A percentile compares a stretch with the other conserved stretches of the same genome.
These are phyloP conservation scores for Diadophis punctatus DNA, from an alignment of 2,113 vertebrate species.

Conservation along the genomic window DNA sequence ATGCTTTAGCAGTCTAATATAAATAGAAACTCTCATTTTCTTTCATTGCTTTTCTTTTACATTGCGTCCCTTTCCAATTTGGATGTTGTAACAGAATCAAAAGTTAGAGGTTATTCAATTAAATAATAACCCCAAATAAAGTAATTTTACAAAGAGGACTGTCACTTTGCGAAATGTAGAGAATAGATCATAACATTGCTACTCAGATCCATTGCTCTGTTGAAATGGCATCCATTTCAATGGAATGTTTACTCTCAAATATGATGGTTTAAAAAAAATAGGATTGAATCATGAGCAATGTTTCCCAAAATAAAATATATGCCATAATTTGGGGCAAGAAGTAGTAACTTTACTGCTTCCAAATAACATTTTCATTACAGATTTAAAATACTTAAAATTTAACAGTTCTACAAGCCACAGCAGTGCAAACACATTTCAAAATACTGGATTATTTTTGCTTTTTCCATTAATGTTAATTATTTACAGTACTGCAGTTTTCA, in stretches of 20 bases:
- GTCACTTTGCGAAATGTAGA: neutral
- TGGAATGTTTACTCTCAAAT: neutral
- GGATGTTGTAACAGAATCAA: neutral
- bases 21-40: neutral
- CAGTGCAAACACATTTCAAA: neutral
- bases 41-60: rapidly evolving
- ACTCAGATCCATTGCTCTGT: neutral
- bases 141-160: neutral
- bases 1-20: neutral
- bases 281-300: neutral
- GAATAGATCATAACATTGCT: neutral
- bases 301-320: neutral
- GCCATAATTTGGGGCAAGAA: neutral
- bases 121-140: neutral
- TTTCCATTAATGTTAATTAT: neutral
- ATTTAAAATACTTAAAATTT: neutral
- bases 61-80: rapidly evolving
- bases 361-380: neutral
- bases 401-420: neutral
- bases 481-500: neutral
- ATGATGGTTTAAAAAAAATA: neutral
- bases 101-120: neutral
- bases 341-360: neutral
- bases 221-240: neutral
- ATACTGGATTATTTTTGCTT: neutral